Conservation (phyloP, 2,797 vertebrate genomes). For the Sternotherus odoratus region DNA sequence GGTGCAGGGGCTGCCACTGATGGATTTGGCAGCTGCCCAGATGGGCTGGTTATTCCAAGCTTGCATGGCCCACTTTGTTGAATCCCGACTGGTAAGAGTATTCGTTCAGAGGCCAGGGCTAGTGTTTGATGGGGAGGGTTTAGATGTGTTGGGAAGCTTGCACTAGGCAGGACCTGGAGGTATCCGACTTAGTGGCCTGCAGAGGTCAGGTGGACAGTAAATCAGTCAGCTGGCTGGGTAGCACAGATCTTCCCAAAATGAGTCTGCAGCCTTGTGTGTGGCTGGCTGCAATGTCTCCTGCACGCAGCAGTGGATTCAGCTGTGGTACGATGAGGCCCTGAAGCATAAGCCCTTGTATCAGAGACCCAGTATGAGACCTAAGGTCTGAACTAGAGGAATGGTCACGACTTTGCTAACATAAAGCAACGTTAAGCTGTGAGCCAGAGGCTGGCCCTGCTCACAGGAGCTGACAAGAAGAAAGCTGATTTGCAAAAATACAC, state of each 20-base stretch:
- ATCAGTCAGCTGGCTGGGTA: not conserved
- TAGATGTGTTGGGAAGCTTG: not conserved
- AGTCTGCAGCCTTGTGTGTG: not conserved
- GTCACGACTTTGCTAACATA: no score
- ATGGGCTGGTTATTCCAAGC: not conserved
- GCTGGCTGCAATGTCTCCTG: not conserved
- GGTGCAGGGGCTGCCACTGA: not conserved
- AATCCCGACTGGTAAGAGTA: no score
- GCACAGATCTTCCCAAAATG: not conserved
- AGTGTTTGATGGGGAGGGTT: not conserved
- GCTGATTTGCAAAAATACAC: no score
- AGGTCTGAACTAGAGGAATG: no score
- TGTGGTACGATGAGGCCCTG: no score
- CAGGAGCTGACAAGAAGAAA: no score
- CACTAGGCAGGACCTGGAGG: not conserved
- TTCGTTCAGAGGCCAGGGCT: not conserved
- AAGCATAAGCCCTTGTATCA: no score
- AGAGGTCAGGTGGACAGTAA: not conserved
- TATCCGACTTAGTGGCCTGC: no score
- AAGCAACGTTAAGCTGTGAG: no score
- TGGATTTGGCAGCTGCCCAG: not conserved
- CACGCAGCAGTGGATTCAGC: not conserved
- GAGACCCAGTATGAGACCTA: no score
- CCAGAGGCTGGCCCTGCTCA: no score
- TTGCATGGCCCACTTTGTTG: not conserved